Evolutionary conservation across 2,797 vertebrate genomes (phyloP).

Genomic region (Scleropages formosus): DNA sequence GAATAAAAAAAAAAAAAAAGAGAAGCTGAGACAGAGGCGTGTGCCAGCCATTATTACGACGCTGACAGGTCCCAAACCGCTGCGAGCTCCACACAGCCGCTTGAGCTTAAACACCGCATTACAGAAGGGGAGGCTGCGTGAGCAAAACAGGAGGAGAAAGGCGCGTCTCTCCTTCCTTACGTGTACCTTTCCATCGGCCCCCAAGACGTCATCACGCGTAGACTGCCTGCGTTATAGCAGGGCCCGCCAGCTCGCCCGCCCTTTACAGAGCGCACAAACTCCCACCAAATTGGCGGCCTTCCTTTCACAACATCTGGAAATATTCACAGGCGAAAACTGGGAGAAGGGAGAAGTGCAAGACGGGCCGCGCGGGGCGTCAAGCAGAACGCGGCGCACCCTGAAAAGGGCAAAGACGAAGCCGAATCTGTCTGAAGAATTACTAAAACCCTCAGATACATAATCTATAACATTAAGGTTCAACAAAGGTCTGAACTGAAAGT

Average conservation of each 20-base stretch:
- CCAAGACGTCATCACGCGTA: background rate
- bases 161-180: background rate
- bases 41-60: conserved; percentile 69
- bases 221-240: background rate
- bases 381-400: background rate
- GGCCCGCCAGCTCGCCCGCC: conserved; percentile 23
- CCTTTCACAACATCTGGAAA: conserved; percentile 46
- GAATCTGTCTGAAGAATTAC: too few relatives aligned
- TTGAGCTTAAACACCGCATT: conserved; percentile 30
- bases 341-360: conserved; percentile 29
- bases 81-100: conserved; percentile 58
- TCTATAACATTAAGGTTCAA: background rate
- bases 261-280: conserved; percentile 17
- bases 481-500: background rate
- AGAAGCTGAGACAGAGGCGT: conserved; percentile 65
- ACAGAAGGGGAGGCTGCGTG: background rate
- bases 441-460: background rate
- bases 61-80: conserved; percentile 61
- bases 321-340: conserved; percentile 41
- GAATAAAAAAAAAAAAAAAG: conserved; percentile 53
- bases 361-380: conserved; percentile 30
- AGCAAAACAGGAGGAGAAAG: conserved; percentile 27
- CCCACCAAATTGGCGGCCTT: conserved; percentile 35
- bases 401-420: too few relatives aligned
- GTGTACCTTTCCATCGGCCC: background rate